Percentiles rank a stretch among this genome's conserved stretches.
These are phyloP conservation scores for Drosophila kikkawai DNA, from an alignment of 1,140 invertebrate genomes.

Conservation along the genomic window DNA sequence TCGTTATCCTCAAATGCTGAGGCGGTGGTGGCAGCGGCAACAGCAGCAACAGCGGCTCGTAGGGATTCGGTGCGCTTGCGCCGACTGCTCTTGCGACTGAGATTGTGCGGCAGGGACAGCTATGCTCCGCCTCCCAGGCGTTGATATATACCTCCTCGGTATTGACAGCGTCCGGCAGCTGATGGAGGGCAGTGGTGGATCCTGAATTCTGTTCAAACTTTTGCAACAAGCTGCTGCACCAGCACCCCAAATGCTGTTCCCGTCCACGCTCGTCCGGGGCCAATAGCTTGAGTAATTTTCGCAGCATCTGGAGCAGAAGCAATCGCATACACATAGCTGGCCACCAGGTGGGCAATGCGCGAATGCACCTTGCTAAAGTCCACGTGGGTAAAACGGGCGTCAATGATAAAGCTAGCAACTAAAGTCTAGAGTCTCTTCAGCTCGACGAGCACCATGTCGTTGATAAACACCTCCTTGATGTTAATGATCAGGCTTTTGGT, in stretches of 20 bases:
- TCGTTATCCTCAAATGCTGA: conserved; percentile 6
- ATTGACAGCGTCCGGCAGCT: conserved; percentile 73
- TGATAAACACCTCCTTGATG: conserved; percentile 79
- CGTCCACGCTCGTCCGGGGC: conserved; percentile 53
- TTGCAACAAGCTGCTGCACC: conserved; percentile 58
- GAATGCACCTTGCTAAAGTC: conserved; percentile 88
- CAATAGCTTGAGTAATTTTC: conserved; percentile 32
- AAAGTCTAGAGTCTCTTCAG: conserved; percentile 88
- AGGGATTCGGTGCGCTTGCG: conserved; percentile 77
- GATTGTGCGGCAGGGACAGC: conserved; percentile 82
- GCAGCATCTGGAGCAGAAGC: conserved; percentile 63
- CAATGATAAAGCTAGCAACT: conserved; percentile 89
- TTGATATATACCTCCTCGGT: conserved; percentile 86
- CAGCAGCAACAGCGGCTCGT: conserved; percentile 18
- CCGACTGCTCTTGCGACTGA: conserved; percentile 79
- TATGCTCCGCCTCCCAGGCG: conserved; percentile 85
- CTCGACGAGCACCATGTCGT: conserved; percentile 86
- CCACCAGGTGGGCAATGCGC: conserved; percentile 87
- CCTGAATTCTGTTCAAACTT: conserved; percentile 45
- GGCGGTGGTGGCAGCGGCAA: conserved; percentile 1
- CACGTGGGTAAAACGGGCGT: conserved; percentile 87
- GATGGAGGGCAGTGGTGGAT: conserved; percentile 14
- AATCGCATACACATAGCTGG: conserved; percentile 83
- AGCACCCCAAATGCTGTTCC: conserved; percentile 67
- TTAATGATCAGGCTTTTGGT: conserved; percentile 85